Percentiles rank a stretch among this genome's conserved stretches.
These are phyloP conservation scores for Ammospiza nelsoni DNA, from an alignment of 2,113 vertebrate genomes.

Conservation along the genomic window DNA sequence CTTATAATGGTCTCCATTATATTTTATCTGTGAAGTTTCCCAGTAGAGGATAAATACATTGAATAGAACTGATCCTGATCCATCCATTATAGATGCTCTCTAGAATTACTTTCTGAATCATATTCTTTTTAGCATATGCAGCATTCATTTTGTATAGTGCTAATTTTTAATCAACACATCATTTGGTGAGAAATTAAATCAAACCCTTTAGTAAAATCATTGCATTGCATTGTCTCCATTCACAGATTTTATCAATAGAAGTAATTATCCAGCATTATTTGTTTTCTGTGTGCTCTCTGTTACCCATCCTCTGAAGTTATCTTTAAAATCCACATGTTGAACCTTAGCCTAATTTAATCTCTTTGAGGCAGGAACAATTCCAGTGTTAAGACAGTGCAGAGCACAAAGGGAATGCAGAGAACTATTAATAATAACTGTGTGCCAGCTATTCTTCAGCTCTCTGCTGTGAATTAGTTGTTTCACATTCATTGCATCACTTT, in stretches of 20 bases:
- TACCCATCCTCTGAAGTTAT: conserved; percentile 1
- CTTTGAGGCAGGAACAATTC: conserved; percentile 33
- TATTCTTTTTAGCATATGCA: conserved; percentile 4
- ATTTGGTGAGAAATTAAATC: conserved; percentile 36
- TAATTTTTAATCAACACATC: conserved; percentile 61
- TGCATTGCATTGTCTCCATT: conserved; percentile 23
- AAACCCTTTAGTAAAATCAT: conserved; percentile 34
- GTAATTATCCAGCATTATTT: conserved; percentile 46
- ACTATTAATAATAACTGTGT: neutral
- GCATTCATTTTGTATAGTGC: conserved; percentile 49
- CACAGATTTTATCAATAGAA: conserved; percentile 46
- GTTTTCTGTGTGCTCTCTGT: conserved; percentile 25
- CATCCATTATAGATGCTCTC: neutral
- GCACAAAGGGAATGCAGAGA: conserved; percentile 2
- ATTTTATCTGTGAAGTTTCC: neutral
- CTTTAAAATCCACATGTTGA: conserved; percentile 50
- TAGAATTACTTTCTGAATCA: conserved; percentile 48
- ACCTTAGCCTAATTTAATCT: conserved; percentile 58
- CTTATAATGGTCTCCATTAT: neutral
- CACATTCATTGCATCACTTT: neutral
- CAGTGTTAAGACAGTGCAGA: neutral
- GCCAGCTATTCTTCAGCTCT: neutral
- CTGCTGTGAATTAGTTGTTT: conserved; percentile 8
- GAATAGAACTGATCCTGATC: neutral
- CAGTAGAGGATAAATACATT: conserved; percentile 3